Base-by-base conservation (phyloP, 2,113 vertebrate genomes). In the Chamaea fasciata region DNA sequence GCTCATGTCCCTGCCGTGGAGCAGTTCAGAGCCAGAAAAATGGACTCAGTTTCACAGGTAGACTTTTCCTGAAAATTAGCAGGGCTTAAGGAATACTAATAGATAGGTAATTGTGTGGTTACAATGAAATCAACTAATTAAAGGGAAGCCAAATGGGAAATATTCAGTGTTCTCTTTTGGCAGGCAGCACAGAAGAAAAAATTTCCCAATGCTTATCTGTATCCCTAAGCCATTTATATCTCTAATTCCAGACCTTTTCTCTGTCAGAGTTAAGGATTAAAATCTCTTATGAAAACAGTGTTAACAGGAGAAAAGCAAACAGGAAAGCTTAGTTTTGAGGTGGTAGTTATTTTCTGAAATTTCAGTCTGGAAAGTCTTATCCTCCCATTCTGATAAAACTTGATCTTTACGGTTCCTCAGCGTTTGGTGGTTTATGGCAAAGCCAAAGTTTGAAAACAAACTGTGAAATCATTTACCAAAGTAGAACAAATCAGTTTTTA, bases 61-160 rank as follows among this genome's bases (percentile, higher is more conserved):
- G 82, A 65, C 17, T 83, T 82, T 37, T 53, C 46, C 33, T 94
- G 77, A 78, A 94, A 93, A 88, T 87, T 78, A 90, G n/a, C 79
- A 89, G 44, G n/a, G 80, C 49, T 95, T 89, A 93, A 78, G 85
- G 68, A 90, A 53, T 42, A 71, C 88, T 95, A 93, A 94, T 89
- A 78, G 92, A 90, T 57, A 88, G 87, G 91, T 91, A 93, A 95
- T 94, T 90, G 75, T 96, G 73, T 90, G 93, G 90, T 90, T 94
- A 93, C 95, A 93, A 90, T 77, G 59, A 71, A 87, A 94, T 88
- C 87, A 90, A 28, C 94, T 94, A 91, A 97, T 95, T 96, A 96
- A 96, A 94, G 77, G 52, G 78, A 65, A 89, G 74, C 76, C 95
- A 96, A 89, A 95, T 90, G 89, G 92, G 95, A 96, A 95, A 97